Base-by-base conservation (phyloP, 2,888 invertebrate genomes). In the Chouioia cunea region DNA sequence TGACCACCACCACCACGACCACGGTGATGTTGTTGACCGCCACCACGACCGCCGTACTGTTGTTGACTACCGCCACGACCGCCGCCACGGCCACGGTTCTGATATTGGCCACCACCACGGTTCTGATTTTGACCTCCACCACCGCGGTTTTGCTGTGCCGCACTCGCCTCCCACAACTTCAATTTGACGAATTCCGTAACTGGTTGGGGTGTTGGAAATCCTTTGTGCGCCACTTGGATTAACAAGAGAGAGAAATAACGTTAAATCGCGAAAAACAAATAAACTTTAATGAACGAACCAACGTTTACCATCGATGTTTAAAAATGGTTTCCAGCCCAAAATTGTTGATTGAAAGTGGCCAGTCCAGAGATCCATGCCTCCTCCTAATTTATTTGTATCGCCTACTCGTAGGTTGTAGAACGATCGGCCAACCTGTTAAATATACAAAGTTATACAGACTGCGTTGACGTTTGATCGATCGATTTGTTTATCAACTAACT, bases 291-390 rank as follows among this genome's bases (percentile, higher is more conserved):
- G 1, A 60, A 56, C n/a, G 43, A 48, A 53, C 10, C 53, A 48
- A 18, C 43, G 2, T 82, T 79, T 84, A 93, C 93, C 93, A 86
- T 99, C 98, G 68, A 99, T 91, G 84, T 99, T 99, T 50, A 99
- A 86, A 58, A 76, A 86, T 63, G 95, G 93, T 77, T 90, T 91
- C 89, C 95, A 94, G 14, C 97, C 97, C 64, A 97, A 91, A 74
- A 96, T 90, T 0, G 96, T 95, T 12, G 95, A 94, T 85, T 97
- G 97, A 87, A 95, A 99, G 80, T 96, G 90, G 4, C 99, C 99
- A 71, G 93, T 91, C 93, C 97, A 97, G 81, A 97, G 91, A 83
- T 97, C 95, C 79, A 95, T 88, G 0, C 97, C 96, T 58, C 91
- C 92, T 0, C 93, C 91, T 12, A 99, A 87, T 88, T 86, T 54